These are phyloP conservation scores for Taeniopygia guttata DNA, from an alignment of 2,797 vertebrate species.

Conservation along the genomic window DNA sequence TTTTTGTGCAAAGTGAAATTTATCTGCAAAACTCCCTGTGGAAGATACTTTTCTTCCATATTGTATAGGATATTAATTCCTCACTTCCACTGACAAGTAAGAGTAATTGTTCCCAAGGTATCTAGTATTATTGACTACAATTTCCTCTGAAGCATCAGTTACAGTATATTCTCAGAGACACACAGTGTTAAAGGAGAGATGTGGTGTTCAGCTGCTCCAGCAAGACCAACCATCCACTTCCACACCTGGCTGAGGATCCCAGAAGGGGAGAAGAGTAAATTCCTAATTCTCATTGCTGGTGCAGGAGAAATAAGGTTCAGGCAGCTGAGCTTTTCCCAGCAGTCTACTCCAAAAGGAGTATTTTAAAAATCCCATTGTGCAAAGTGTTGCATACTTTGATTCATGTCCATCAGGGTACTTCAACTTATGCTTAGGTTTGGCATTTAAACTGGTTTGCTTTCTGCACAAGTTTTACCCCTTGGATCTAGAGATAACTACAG, in stretches of 20 bases:
- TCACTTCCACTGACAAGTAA: not conserved
- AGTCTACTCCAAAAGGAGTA: not conserved
- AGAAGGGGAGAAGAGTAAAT: not conserved
- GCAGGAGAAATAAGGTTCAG: not conserved
- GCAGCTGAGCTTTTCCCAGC: not conserved
- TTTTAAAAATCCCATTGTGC: not conserved
- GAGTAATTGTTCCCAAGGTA: not conserved
- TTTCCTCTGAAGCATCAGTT: not conserved
- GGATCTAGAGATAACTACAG: not conserved
- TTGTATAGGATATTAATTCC: constrained; percentile 4
- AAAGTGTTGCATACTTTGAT: not conserved
- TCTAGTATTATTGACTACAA: not conserved
- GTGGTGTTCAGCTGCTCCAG: not conserved
- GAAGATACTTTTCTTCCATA: not conserved
- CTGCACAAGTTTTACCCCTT: not conserved
- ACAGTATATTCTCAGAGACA: not conserved
- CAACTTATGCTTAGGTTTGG: not conserved
- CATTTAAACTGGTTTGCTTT: not conserved
- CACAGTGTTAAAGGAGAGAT: not conserved
- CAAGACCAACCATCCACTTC: not conserved
- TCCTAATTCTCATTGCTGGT: not conserved
- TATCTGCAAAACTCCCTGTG: not conserved
- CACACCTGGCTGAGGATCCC: not conserved
- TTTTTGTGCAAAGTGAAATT: not conserved
- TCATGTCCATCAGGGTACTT: not conserved